phyloP scores from a whole-genome alignment of 37 sponge, comb jelly and placozoan genomes.

The Petrosia ficiformis region DNA sequence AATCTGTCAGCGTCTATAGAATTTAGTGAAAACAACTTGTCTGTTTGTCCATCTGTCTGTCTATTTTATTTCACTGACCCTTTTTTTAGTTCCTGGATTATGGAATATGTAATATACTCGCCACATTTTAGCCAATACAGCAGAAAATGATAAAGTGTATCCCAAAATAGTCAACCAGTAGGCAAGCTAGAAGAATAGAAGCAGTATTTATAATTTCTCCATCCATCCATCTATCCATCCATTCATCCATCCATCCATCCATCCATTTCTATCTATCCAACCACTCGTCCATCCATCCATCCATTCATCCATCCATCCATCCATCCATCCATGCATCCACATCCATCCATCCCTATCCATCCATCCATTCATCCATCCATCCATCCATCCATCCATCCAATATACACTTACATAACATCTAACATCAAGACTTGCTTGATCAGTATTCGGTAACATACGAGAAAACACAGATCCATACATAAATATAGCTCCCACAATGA shows the following conservation, averaged over 20 bases:
- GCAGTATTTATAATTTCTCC: too few species aligned
- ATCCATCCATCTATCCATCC: too few species aligned
- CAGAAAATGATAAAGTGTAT: background rate
- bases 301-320: too few species aligned
- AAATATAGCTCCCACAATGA: background rate
- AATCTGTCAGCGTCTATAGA: background rate
- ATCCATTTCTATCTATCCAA: too few species aligned
- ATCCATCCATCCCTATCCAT: too few species aligned
- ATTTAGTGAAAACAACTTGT: too few species aligned
- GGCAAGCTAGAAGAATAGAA: background rate
- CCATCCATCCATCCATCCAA: background rate
- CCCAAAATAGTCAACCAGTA: background rate
- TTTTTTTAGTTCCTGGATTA: background rate
- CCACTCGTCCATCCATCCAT: too few species aligned
- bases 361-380: too few species aligned
- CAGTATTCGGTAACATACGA: background rate
- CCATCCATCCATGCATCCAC: too few species aligned
- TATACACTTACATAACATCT: constrained; percentile 6
- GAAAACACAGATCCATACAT: background rate
- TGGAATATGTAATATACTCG: constrained; percentile 8
- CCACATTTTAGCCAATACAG: constrained; percentile 11
- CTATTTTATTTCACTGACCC: too few species aligned
- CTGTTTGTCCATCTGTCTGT: too few species aligned
- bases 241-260: too few species aligned
- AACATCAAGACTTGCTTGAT: background rate